Percentiles rank a stretch among this genome's conserved stretches.
These are phyloP conservation scores for Saguinus midas DNA, from an alignment of 2,113 vertebrate species.

Conservation along the genomic window DNA sequence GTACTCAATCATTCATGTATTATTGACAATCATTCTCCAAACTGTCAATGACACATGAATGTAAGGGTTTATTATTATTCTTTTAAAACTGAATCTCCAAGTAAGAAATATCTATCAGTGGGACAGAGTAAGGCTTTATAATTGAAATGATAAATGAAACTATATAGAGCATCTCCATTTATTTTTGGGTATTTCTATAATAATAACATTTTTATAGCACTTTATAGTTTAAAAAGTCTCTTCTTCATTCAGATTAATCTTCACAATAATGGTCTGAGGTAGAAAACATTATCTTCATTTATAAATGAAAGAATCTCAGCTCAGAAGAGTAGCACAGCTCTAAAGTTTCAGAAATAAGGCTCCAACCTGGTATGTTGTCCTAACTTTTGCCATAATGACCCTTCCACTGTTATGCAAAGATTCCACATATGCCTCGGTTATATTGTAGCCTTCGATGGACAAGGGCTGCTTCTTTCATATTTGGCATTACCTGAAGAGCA, in stretches of 20 bases:
- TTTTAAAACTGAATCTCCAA: background rate
- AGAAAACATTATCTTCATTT: background rate
- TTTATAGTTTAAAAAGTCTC: background rate
- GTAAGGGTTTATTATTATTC: background rate
- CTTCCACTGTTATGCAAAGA: background rate
- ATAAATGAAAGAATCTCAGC: background rate
- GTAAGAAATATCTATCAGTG: background rate
- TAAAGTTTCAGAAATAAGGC: background rate
- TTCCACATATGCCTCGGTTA: background rate
- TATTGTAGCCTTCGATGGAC: too few relatives aligned
- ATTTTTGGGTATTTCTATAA: background rate
- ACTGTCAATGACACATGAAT: background rate
- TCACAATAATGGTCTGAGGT: background rate
- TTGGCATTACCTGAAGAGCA: background rate
- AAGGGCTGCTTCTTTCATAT: background rate
- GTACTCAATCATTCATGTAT: background rate
- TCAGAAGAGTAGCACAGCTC: background rate
- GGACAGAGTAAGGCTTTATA: background rate
- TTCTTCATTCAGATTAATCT: background rate
- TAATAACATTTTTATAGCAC: background rate
- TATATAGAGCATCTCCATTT: background rate
- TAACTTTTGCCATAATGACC: background rate
- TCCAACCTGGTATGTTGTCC: background rate
- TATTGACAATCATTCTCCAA: conserved; percentile 30
- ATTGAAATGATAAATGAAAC: background rate